Base-by-base conservation (phyloP, 2,888 invertebrate genomes). In the Branchinecta sandiegonensis region DNA sequence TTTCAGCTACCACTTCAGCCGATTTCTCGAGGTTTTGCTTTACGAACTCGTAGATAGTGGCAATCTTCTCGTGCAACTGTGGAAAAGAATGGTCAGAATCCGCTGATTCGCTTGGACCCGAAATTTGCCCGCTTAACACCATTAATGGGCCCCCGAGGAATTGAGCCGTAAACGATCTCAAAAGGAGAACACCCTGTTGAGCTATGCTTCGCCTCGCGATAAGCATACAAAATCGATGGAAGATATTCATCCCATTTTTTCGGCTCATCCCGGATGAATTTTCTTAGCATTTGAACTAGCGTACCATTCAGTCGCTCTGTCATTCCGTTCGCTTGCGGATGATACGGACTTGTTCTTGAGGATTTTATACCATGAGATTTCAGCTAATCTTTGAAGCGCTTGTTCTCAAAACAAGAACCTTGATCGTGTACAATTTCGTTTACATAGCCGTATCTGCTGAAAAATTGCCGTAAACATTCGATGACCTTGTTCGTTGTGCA, bases 211-310 rank as follows among this genome's bases (percentile, higher is more conserved):
- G 37, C 37, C 6, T 37, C 37, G n/a, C 56, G 13, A 17, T 17
- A 56, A 17, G 56, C 56, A 56, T n/a, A 56, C 56, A 56, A 56
- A 56, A 56, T 13, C 5, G 13, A 3, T 56, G 56, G 56, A 56
- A 56, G n/a, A 56, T 56, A 56, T 17, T 56, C n/a, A n/a, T 56
- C 56, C 56, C 56, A 56, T 17, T 56, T 56, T 17, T 56, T 56
- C 56, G 56, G 56, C 56, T 56, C 56, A 17, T 17, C 56, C 17
- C 56, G 13, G 56, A 56, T 8, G 14, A 56, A 56, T 56, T 56
- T 56, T 56, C 56, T 56, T 56, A 56, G 56, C 56, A 56, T 56
- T 17, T 56, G 56, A n/a, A 56, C 56, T 56, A 56, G 13, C n/a
- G 56, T 56, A 13, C 56, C 56, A 56, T 17, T 56, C 17, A 17